Conservation (phyloP, 2,797 vertebrate genomes). For the Anableps anableps region DNA sequence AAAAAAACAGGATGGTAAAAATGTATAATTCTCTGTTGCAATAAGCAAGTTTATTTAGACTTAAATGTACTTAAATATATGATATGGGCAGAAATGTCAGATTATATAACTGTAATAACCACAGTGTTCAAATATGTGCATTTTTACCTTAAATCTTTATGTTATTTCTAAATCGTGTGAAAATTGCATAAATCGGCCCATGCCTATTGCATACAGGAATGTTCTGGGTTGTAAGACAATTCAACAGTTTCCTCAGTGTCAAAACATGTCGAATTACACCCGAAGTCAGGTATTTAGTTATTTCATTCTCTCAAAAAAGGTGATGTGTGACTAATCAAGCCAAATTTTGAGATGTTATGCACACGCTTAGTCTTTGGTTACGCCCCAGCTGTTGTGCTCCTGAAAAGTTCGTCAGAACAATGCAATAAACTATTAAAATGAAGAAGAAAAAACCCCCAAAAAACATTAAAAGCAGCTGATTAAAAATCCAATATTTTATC, state of each 20-base stretch:
- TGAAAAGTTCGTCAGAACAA: not conserved
- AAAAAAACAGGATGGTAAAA: not conserved
- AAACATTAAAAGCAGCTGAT: not conserved
- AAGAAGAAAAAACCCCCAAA: not conserved
- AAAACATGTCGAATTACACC: slow-evolving; percentile 20
- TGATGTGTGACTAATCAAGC: not conserved
- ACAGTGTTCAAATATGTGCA: not conserved
- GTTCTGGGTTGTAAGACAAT: slow-evolving; percentile 4
- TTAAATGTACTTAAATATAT: not conserved
- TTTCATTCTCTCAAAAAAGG: not conserved
- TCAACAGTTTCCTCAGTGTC: slow-evolving; percentile 14
- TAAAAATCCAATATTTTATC: not conserved
- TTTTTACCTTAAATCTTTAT: not conserved
- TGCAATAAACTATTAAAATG: not conserved
- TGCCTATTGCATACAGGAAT: slow-evolving; percentile 17
- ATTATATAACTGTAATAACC: not conserved
- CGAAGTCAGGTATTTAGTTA: not conserved
- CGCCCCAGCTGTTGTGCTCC: not conserved
- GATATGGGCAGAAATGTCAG: not conserved
- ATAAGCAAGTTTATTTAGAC: not conserved
- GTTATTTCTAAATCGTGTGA: not conserved
- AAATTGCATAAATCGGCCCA: not conserved
- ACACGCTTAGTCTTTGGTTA: not conserved
- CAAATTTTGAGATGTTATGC: not conserved
- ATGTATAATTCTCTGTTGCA: too few relatives aligned